These are phyloP conservation scores for Syngnathus floridae DNA, from an alignment of 2,113 vertebrate species.

Conservation along the genomic window DNA sequence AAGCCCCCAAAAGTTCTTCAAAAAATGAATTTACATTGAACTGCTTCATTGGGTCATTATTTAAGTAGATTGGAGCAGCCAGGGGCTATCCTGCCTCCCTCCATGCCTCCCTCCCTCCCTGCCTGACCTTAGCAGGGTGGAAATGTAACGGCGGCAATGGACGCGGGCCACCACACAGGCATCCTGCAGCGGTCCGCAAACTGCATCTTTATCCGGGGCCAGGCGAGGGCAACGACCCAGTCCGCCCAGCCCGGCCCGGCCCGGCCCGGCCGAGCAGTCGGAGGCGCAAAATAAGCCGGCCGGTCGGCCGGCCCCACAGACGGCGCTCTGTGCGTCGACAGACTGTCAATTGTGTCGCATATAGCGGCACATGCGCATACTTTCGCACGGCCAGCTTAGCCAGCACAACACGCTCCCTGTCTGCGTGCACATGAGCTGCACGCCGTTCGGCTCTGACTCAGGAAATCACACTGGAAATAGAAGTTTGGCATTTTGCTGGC, in stretches of 20 bases:
- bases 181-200: conserved; percentile 47
- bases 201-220: conserved; percentile 55
- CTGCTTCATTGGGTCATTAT: no score
- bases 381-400: conserved; percentile 55
- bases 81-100: conserved; percentile 33
- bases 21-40: no score
- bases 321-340: conserved; percentile 64
- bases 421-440: conserved; percentile 42
- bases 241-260: conserved; percentile 43
- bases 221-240: conserved; percentile 37
- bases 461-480: conserved; percentile 24
- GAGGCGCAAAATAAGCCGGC: conserved; percentile 55
- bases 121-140: conserved; percentile 37
- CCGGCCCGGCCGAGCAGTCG: conserved; percentile 37
- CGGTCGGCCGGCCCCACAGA: conserved; percentile 62
- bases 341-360: conserved; percentile 60
- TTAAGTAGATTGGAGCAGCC: conserved; percentile 21
- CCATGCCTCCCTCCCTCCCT: no score
- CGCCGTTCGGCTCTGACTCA: conserved; percentile 44
- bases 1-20: no score
- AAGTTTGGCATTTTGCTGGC: neutral
- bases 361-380: conserved; percentile 65
- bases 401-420: conserved; percentile 61
- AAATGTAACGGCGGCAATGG: conserved; percentile 28
- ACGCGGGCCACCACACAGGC: conserved; percentile 32